phyloP scores from a whole-genome alignment of 2,797 vertebrate species.

The Neosilurus mollespiculum region DNA sequence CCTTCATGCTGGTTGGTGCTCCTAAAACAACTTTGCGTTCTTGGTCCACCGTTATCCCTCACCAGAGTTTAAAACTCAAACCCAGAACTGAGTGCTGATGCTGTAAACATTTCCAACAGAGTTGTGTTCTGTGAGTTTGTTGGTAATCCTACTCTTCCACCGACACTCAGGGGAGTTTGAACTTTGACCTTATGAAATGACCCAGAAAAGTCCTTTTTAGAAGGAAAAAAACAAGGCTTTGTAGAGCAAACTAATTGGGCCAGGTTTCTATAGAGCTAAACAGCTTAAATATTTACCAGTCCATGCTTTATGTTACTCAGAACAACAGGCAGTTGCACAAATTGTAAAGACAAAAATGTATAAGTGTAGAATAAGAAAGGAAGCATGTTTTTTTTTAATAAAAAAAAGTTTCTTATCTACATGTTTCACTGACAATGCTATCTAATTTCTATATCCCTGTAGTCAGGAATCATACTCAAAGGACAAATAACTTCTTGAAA shows the following conservation, averaged over 20 bases:
- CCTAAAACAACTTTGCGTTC: constrained; percentile 7
- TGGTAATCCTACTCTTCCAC: constrained; percentile 36
- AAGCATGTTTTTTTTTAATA: neutral
- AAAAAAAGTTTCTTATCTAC: neutral
- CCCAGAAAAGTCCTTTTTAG: constrained; percentile 46
- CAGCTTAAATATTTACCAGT: constrained; percentile 23
- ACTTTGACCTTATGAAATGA: constrained; percentile 48
- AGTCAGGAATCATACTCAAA: neutral
- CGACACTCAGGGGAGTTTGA: constrained; percentile 42
- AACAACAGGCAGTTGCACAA: neutral
- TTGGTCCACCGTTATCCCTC: constrained; percentile 1
- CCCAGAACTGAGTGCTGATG: constrained; percentile 6
- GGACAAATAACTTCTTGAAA: neutral
- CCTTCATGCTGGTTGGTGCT: neutral
- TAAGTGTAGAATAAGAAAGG: neutral
- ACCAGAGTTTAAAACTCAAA: constrained; percentile 23
- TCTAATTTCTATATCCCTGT: neutral
- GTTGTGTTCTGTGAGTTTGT: neutral
- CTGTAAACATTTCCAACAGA: constrained; percentile 27
- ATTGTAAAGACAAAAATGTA: neutral
- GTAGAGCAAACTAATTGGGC: constrained; percentile 44
- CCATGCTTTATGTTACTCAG: neutral
- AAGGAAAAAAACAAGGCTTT: constrained; percentile 23
- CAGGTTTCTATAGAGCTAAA: constrained; percentile 28
- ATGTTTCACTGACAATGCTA: neutral